Percentiles rank a stretch among this genome's conserved stretches.
phyloP scores from a whole-genome alignment of 1,140 invertebrate species.

The Bombus superbus region DNA sequence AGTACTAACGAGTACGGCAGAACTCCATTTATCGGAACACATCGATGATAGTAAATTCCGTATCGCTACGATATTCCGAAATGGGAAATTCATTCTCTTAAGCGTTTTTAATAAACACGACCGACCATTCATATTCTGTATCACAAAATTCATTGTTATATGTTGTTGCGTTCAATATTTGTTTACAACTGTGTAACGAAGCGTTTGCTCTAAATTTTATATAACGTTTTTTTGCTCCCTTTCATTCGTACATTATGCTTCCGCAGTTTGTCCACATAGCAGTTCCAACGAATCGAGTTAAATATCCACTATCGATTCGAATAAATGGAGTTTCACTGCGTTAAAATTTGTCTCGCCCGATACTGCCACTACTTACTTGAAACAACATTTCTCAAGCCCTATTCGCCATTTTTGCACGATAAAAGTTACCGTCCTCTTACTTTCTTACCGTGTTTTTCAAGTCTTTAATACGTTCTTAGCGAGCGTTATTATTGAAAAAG shows the following conservation, averaged over 20 bases:
- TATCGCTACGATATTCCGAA: not conserved
- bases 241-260: not conserved
- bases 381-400: slow-evolving; percentile 36
- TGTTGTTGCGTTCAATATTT: not conserved
- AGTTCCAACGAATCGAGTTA: not conserved
- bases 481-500: not conserved
- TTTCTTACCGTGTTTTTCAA: not conserved
- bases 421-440: not conserved
- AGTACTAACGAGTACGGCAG: not conserved
- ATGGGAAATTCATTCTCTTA: not conserved
- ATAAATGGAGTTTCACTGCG: not conserved
- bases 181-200: not conserved
- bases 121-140: not conserved
- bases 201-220: not conserved
- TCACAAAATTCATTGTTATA: not conserved
- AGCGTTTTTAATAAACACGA: not conserved
- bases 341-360: not conserved
- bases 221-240: not conserved
- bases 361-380: slow-evolving; percentile 16
- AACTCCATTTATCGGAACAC: not conserved
- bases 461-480: not conserved
- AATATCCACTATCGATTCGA: too few relatives aligned
- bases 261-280: not conserved
- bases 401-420: not conserved
- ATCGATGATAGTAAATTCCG: not conserved